Base-by-base conservation (phyloP, 2,113 vertebrate genomes). In the Chauna torquata region DNA sequence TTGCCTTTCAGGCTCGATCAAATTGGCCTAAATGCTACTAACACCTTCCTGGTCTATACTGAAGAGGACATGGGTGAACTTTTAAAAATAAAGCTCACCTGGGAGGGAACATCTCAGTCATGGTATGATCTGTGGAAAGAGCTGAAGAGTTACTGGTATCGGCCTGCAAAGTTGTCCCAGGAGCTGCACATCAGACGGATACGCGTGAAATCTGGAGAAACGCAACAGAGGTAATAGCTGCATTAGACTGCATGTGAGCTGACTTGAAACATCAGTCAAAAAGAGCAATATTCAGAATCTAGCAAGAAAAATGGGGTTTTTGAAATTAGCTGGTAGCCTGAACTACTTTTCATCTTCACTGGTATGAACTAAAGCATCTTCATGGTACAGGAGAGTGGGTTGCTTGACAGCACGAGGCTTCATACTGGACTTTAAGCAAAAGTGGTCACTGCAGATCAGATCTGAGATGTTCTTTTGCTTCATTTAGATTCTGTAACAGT, bases 51-150 rank as follows among this genome's bases (percentile, higher is more conserved):
- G 96, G 99, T 99, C 57, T 99, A 99, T 30, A 99, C 99, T 0
- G 99, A 99, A 58, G 94, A 99, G n/a, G 98, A 99, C n/a, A 98
- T 99, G 58, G 99, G 99, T 9, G 99, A 99, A 15, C 98, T 99
- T 64, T 49, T 99, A 65, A 99, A 98, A 96, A 99, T 99, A 83
- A 97, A 95, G 36, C 98, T 99, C 59, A 98, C 94, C n/a, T 99
- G 99, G 99, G 98, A 99, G 61, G 98, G 97, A 9, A 86, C 97
- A 0, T 66, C 97, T 6, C 97, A 98, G 47, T 98, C 99, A 0
- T 99, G 98, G 98, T 98, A 96, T 11, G 98, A 97, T 1, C 76
- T 99, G 11, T 99, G 98, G 98, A 99, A 97, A 24, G 97, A 97
- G 77, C 24, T 99, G 4, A 98, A 95, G 74, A 98, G 78, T 57